Percentiles rank a stretch among this genome's conserved stretches.
Conservation (phyloP, 2,113 vertebrate species). For the Zosterops borbonicus region DNA sequence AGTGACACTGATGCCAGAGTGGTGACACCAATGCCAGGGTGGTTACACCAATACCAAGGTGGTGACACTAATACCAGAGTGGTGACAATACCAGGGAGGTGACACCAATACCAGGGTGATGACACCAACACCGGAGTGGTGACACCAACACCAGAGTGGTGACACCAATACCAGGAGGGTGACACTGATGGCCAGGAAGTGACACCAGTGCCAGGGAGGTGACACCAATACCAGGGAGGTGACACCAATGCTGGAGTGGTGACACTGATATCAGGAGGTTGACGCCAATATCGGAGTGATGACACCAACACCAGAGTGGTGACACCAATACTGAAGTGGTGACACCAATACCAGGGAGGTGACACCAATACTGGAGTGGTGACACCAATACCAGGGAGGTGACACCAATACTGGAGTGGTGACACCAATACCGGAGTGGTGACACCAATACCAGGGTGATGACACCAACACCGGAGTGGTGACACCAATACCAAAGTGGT, state of each 20-base stretch:
- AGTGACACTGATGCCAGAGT: background rate
- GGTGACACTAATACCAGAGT: too few species aligned
- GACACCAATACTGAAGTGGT: background rate
- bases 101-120: too few species aligned
- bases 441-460: background rate
- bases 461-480: too few species aligned
- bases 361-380: background rate
- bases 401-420: rapidly evolving
- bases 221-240: background rate
- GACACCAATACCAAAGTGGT: rapidly evolving
- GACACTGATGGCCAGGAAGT: background rate
- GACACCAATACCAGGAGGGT: background rate
- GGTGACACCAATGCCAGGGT: background rate
- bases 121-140: rapidly evolving
- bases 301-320: rapidly evolving
- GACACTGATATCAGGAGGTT: rapidly evolving
- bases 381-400: rapidly evolving
- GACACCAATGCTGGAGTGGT: rapidly evolving
- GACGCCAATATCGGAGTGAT: rapidly evolving
- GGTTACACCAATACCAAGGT: rapidly evolving
- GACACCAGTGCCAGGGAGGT: too few species aligned
- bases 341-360: rapidly evolving
- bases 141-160: background rate
- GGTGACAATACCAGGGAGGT: too few species aligned
- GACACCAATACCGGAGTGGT: rapidly evolving